Base-by-base conservation (phyloP, 2,113 vertebrate genomes). In the Ictalurus punctatus region DNA sequence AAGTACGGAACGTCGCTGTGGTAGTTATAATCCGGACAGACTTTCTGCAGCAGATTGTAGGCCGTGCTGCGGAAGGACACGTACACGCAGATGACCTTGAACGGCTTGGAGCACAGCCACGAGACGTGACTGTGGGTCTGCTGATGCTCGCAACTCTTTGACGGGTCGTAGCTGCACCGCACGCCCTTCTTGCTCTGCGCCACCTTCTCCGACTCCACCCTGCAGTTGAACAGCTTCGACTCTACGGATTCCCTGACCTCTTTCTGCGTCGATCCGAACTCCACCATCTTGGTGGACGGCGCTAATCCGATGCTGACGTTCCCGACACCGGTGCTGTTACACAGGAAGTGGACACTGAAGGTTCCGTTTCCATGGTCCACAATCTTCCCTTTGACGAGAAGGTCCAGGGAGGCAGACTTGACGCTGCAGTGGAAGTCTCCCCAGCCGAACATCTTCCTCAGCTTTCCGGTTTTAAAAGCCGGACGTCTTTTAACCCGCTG, bases 391-490 rank as follows among this genome's bases (percentile, higher is more conserved):
- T 97, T 99, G 95, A 99, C 99, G 93, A 99, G 97, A 52, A 99
- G 96, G 94, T 99, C 99, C 87, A 99, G 94, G 94, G 98, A 99
- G 90, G 98, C 96, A 59, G 98, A 99, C 94, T 98, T 99, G 95
- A 99, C 98, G 93, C 98, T 99, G 92, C 98, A 99, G 93, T 99
- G 97, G 94, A 99, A 99, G 95, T 99, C 98, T 0, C 98, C 98
- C 98, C 98, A 99, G 88, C 98, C 98, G 88, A 99, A 99, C 98
- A 99, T 99, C 96, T 99, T 99, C 97, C 99, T 99, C 93, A 99
- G 98, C 94, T 99, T 99, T 88, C 97, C 97, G 10, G 98, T 98
- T 94, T 99, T 99, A 91, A 98, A 97, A 0, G 98, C 98, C 84
- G 97, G 97, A 74, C 97, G 94, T 92, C 98, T 94, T 92, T 98